These are phyloP conservation scores for Brachyopa scutellaris DNA, from an alignment of 2,888 invertebrate genomes.

Conservation along the genomic window DNA sequence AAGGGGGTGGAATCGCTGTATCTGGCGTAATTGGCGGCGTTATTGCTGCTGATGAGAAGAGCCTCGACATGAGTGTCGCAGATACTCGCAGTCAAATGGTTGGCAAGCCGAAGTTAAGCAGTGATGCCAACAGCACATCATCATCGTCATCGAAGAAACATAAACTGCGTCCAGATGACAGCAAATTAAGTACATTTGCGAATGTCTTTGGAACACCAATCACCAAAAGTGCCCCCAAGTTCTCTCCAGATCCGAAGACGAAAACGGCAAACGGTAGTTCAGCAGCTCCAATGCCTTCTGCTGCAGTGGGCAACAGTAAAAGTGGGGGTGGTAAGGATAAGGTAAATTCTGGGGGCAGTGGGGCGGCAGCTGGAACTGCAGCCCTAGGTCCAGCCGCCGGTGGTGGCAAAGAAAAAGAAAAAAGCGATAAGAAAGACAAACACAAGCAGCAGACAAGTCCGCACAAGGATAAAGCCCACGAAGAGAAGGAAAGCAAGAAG, in stretches of 20 bases:
- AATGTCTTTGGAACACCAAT: slow-evolving; percentile 93
- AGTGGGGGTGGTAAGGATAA: slow-evolving; percentile 55
- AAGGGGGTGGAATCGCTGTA: slow-evolving; percentile 89
- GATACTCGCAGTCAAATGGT: slow-evolving; percentile 85
- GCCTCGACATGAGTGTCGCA: slow-evolving; percentile 83
- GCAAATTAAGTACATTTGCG: slow-evolving; percentile 87
- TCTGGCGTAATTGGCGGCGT: slow-evolving; percentile 72
- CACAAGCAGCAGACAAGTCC: slow-evolving; percentile 84
- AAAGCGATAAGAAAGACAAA: slow-evolving; percentile 84
- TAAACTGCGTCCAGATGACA: slow-evolving; percentile 84
- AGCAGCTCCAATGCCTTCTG: slow-evolving; percentile 24
- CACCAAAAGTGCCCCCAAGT: slow-evolving; percentile 86
- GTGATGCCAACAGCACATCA: slow-evolving; percentile 49
- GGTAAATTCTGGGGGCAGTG: slow-evolving; percentile 7
- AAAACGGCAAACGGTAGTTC: slow-evolving; percentile 62
- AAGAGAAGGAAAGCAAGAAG: slow-evolving; percentile 81
- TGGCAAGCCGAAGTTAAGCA: slow-evolving; percentile 87
- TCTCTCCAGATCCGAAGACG: slow-evolving; percentile 75
- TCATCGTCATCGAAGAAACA: slow-evolving; percentile 83
- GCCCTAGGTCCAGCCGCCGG: slow-evolving; percentile 56
- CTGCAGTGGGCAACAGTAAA: slow-evolving; percentile 20
- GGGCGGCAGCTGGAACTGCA: slow-evolving; percentile 13
- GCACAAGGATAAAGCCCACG: slow-evolving; percentile 83
- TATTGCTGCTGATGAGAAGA: slow-evolving; percentile 82
- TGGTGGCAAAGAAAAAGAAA: slow-evolving; percentile 79